Conservation (phyloP, 2,113 vertebrate species). For the Macrotis lagotis region DNA sequence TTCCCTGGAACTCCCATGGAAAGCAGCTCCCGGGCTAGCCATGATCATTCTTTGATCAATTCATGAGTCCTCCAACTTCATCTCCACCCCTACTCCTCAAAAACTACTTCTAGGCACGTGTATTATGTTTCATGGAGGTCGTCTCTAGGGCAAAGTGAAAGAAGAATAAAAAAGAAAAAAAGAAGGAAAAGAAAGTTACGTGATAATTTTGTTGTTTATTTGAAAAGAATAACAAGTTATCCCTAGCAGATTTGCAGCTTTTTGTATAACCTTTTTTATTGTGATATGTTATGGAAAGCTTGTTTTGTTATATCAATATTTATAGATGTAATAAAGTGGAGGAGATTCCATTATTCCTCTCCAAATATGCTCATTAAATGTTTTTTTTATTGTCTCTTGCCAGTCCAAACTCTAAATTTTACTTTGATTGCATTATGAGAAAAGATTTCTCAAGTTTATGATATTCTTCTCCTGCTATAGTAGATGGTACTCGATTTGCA, state of each 20-base stretch:
- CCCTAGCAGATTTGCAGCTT: neutral
- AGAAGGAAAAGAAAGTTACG: neutral
- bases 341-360: neutral
- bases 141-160: no score
- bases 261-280: neutral
- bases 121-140: no score
- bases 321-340: neutral
- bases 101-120: no score
- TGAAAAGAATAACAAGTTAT: neutral
- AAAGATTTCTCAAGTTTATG: neutral
- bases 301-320: neutral
- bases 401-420: neutral
- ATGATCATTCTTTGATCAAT: neutral
- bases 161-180: neutral
- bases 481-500: neutral
- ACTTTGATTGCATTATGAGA: neutral
- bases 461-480: neutral
- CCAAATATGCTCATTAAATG: no score
- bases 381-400: neutral
- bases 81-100: neutral
- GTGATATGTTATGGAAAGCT: neutral
- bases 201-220: neutral
- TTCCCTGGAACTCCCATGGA: neutral
- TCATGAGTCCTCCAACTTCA: neutral
- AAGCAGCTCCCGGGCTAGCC: neutral